Base-by-base conservation (phyloP, 2,113 vertebrate species). In the Climacteris rufus region DNA sequence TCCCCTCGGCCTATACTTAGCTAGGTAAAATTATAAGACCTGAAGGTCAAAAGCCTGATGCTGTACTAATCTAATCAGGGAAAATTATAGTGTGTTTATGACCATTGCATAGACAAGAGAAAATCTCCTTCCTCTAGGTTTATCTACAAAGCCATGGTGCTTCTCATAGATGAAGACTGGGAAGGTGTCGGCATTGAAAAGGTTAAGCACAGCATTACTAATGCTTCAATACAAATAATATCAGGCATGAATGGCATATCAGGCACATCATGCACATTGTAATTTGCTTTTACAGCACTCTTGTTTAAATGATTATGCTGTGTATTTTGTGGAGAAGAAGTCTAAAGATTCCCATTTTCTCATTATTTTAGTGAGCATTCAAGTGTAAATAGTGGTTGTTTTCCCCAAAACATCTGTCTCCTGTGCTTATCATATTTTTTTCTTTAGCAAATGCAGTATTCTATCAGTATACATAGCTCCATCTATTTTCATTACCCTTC, bases 401-500 rank as follows among this genome's bases (percentile, higher is more conserved):
- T 91, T 68, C 42, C 53, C 31, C 40, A 74, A 21, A 92, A 9
- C 6, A 40, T 35, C 37, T 74, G 45, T 75, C 30, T 94, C 24
- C 49, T 70, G 21, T 57, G 9, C 65, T 90, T 44, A 45, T 50
- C 15, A 9, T 31, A 13, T 13, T 77, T 89, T 89, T 93, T 72
- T 65, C 40, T 61, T 31, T 63, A 57, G 40, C 16, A 94, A 90
- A 60, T 70, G 25, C 28, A 86, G 71, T 88, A 66, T 83, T 91
- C 53, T 91, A 49, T 60, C 42, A 45, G 15, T 15, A 50, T 52
- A 56, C 2, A 42, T 35, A 87, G 15, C 13, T 94, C 28, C 37
- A 91, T 78, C 37, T 90, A 80, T 80, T 97, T 96, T 93, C 44
- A 91, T 84, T 94, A 93, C 19, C 16, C 47, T 86, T n/a, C 15